These are phyloP conservation scores for Callinectes sapidus DNA, from an alignment of 2,888 invertebrate genomes.

Conservation along the genomic window DNA sequence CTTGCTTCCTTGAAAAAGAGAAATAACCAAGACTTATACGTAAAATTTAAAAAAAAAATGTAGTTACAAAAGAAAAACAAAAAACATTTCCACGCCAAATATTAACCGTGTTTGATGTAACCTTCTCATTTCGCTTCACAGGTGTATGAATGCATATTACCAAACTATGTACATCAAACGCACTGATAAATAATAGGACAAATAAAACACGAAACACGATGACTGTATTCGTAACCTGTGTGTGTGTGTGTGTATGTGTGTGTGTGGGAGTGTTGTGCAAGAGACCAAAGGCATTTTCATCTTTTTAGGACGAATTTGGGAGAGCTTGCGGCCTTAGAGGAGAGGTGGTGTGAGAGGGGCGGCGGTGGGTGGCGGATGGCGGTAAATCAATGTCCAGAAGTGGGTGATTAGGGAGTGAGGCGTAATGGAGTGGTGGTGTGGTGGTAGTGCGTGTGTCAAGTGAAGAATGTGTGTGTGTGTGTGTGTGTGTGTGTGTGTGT, in stretches of 20 bases:
- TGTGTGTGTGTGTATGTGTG: too few species aligned
- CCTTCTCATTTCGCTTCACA: neutral
- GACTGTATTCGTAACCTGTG: neutral
- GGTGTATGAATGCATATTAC: neutral
- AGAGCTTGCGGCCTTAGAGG: neutral
- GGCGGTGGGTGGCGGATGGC: neutral
- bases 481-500: conserved; percentile 37
- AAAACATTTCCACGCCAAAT: neutral
- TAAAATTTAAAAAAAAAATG: neutral
- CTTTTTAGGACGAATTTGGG: neutral
- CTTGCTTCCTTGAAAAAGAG: neutral
- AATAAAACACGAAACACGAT: neutral
- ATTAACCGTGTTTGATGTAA: neutral
- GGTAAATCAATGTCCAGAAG: conserved; percentile 7
- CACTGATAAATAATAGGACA: neutral
- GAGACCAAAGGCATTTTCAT: neutral
- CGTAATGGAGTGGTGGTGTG: conserved; percentile 30
- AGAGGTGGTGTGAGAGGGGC: neutral
- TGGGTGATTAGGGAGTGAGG: conserved; percentile 28
- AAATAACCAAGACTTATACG: neutral
- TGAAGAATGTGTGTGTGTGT: conserved; percentile 30
- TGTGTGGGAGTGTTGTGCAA: too few species aligned
- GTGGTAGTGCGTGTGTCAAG: conserved; percentile 18
- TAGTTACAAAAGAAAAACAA: neutral
- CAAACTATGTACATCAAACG: neutral